Evolutionary conservation across 1,140 invertebrate genomes (phyloP), one percentile per base, ranked within the genome.

Genomic region (Scaptomyza hsui): DNA sequence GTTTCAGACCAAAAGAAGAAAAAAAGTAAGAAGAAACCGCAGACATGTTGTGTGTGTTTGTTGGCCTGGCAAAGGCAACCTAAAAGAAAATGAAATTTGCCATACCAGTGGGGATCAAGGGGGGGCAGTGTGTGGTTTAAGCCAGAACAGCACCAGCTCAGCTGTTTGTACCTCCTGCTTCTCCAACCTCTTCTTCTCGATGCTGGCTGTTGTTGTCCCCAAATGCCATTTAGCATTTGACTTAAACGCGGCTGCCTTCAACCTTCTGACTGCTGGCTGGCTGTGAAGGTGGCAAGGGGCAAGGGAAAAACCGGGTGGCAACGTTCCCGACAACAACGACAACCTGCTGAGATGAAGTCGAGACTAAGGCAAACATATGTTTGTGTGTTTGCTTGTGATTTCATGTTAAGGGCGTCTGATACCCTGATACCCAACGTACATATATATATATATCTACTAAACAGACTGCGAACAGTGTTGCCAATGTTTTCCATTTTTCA

Each of bases 141-240:
- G 21, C 35, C 29, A 45, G 24, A n/a, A 21, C 9, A 26, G 48
- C 32, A 37, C 45, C 42, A 49, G 45, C 81, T 85, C 77, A 86
- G 73, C 73, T 86, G 81, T 86, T 72, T 60, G 39, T 60, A 37
- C 37, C 26, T 12, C n/a, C n/a, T n/a, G n/a, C 9, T 53, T 18
- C 18, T 74, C 41, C 39, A 51, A 29, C 41, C 29, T 48, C 39
- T 59, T 85, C 76, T 86, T 13, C 16, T 74, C 35, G 44, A 55
- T 45, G 52, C 37, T 53, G 42, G 44, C 51, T 45, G 52, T 42
- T 53, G 42, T 59, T 85, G 81, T 86, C 81, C 81, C 81, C 77
- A 81, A 86, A 88, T 88, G 81, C 53, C 81, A 75, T 86, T 86
- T 86, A 86, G 65, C 82, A 81, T 86, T 75, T 88, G 81, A 86